A percentile compares a stretch with the other conserved stretches of the same genome.
phyloP scores from a whole-genome alignment of 2,888 invertebrate species.

The Eupithecia abbreviata region DNA sequence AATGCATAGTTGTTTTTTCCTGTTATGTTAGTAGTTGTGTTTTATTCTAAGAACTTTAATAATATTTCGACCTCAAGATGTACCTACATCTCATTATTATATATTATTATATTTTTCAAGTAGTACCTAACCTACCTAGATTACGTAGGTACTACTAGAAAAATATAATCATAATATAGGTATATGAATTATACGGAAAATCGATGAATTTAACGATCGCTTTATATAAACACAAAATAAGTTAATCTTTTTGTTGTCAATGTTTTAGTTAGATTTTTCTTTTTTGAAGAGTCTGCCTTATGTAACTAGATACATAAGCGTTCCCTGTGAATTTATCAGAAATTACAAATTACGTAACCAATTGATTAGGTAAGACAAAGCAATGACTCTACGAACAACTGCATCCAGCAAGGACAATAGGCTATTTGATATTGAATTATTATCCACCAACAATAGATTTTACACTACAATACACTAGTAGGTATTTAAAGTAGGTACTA shows the following conservation, averaged over 20 bases:
- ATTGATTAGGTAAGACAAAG: slow-evolving; percentile 39
- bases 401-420: slow-evolving; percentile 34
- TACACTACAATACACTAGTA: slow-evolving; percentile 7
- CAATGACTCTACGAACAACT: slow-evolving; percentile 21
- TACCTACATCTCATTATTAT: neutral
- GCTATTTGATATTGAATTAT: slow-evolving; percentile 23
- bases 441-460: slow-evolving; percentile 27
- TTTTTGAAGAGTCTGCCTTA: too few relatives aligned
- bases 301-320: too few relatives aligned
- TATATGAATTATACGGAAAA: too few relatives aligned
- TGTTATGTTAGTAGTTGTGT: neutral
- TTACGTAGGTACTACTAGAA: too few relatives aligned
- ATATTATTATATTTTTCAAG: too few relatives aligned
- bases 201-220: too few relatives aligned
- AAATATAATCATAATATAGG: too few relatives aligned
- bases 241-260: slow-evolving; percentile 25
- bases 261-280: too few relatives aligned
- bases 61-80: neutral
- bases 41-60: neutral
- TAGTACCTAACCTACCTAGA: too few relatives aligned
- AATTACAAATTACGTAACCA: neutral
- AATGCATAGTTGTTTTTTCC: neutral
- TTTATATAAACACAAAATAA: neutral
- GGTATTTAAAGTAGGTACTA: neutral
- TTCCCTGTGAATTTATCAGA: too few relatives aligned